Conservation (phyloP, 2,888 invertebrate species). For the Halictus ligatus region DNA sequence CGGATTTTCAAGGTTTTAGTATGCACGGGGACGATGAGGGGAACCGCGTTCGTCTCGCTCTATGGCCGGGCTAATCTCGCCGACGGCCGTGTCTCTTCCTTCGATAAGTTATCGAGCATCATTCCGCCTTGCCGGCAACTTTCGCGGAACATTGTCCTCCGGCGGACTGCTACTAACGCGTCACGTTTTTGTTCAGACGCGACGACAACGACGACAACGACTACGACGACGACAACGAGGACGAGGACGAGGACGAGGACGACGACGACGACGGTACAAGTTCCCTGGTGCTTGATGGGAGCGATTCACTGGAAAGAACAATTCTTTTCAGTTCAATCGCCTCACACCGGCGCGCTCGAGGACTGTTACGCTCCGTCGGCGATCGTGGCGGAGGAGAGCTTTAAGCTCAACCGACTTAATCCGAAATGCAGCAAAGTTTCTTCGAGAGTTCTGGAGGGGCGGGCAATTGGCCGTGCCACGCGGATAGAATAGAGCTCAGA, state of each 20-base stretch:
- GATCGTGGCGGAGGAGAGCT: slow-evolving; percentile 61
- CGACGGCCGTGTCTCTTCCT: slow-evolving; percentile 19
- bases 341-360: slow-evolving; percentile 39
- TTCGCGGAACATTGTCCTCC: slow-evolving; percentile 37
- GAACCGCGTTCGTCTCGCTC: slow-evolving; percentile 30
- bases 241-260: background rate
- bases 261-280: background rate
- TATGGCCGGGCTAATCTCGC: slow-evolving; percentile 6
- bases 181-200: slow-evolving; percentile 12
- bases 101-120: slow-evolving; percentile 50
- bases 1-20: slow-evolving; percentile 14
- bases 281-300: slow-evolving; percentile 48
- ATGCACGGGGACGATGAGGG: slow-evolving; percentile 21
- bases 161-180: slow-evolving; percentile 40
- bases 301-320: slow-evolving; percentile 61
- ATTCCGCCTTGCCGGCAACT: slow-evolving; percentile 35
- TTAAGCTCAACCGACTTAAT: slow-evolving; percentile 73
- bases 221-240: background rate
- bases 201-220: slow-evolving; percentile 16
- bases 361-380: slow-evolving; percentile 65
- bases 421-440: slow-evolving; percentile 80
- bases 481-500: slow-evolving; percentile 80
- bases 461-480: slow-evolving; percentile 80
- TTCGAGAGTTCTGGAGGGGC: slow-evolving; percentile 71
- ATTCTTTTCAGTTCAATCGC: slow-evolving; percentile 68